Percentiles rank a stretch among this genome's conserved stretches.
Conservation (phyloP, 2,113 vertebrate species). For the Turnix velox region DNA sequence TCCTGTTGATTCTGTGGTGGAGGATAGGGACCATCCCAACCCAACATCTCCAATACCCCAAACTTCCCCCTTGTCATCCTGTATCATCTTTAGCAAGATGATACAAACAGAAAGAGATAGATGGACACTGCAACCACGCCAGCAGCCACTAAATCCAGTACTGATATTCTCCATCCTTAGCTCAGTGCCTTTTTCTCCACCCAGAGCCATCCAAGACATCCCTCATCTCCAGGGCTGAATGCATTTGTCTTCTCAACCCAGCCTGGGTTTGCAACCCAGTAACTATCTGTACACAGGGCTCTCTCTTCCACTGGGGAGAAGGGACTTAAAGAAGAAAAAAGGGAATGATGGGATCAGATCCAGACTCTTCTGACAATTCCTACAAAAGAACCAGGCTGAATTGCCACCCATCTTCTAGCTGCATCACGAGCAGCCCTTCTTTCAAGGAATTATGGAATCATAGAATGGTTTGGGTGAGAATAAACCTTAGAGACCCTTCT, state of each 20-base stretch:
- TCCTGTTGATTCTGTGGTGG: neutral
- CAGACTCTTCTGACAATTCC: neutral
- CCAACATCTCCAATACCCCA: rapidly evolving
- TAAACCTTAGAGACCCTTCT: too few relatives aligned
- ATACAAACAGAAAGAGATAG: too few relatives aligned
- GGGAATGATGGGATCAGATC: rapidly evolving
- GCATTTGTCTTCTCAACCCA: neutral
- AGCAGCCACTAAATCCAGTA: too few relatives aligned
- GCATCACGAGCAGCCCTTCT: neutral
- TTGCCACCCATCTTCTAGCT: neutral
- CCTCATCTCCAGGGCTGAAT: neutral
- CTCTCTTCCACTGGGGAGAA: neutral
- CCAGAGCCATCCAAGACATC: neutral
- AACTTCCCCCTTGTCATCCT: neutral
- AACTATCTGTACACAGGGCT: neutral
- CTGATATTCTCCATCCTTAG: neutral
- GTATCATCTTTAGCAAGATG: neutral
- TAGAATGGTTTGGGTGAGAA: too few relatives aligned
- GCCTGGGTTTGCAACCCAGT: neutral
- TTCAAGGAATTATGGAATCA: too few relatives aligned
- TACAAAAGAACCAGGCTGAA: neutral
- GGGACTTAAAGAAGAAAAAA: neutral
- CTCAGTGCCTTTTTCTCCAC: neutral
- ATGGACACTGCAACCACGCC: neutral
- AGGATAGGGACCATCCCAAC: neutral